Evolutionary conservation across 1,140 invertebrate genomes (phyloP), one percentile per base, ranked within the genome.

Genomic region (Papilio dardanus): DNA sequence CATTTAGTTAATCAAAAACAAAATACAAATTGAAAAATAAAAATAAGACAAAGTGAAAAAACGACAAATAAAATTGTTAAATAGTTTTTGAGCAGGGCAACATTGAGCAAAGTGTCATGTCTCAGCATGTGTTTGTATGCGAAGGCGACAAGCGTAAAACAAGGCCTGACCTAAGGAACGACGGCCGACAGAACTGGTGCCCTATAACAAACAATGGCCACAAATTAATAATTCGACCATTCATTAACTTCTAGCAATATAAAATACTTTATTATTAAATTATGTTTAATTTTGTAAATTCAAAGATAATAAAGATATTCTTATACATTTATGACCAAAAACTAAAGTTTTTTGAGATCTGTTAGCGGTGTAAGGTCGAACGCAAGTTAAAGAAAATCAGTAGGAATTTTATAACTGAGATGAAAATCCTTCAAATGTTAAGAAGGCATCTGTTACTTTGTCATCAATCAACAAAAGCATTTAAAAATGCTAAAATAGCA

Each of bases 81-180:
- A 31, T 54, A 71, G 46, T 69, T 68, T 81, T 71, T 82, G 73
- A 79, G 79, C 85, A 91, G 84, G 87, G 83, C 79, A 84, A 82
- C 81, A 88, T 82, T 87, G 69, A 78, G 76, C n/a, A 73, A 77
- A 75, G 54, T 71, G 65, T 81, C 91, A 92, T 91, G 89, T 91
- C 85, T 76, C 81, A 88, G 31, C 77, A 92, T 92, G 89, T 87
- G 82, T 89, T 90, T 46, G 79, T n/a, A 81, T 80, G 80, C 37
- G 81, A 91, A 88, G 85, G 35, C 77, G 37, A 74, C 66, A 93
- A 89, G 87, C 89, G 42, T 81, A 46, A 46, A 81, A 80, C 83
- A 77, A 87, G 86, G 88, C 88, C 91, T 92, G 88, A 93, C 90
- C 92, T 93, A 93, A 91, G 86, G 79, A 88, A 92, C 76, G 90